phyloP scores from a whole-genome alignment of 2,113 vertebrate species.

The Sceloporus tristichus region DNA sequence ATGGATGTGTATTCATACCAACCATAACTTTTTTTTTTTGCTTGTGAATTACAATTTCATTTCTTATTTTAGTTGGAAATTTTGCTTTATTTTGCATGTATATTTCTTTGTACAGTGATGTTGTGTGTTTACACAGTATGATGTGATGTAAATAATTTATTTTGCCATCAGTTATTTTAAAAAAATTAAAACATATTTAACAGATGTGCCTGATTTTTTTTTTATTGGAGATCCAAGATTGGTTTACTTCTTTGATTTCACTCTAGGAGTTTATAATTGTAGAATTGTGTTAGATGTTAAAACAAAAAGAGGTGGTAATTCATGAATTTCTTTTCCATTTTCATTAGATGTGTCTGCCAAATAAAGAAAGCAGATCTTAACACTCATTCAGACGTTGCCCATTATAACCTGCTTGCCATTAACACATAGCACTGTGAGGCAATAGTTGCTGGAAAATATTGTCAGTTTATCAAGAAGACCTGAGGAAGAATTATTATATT shows the following conservation, averaged over 20 bases:
- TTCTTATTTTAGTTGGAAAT: slow-evolving; percentile 86
- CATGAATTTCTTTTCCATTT: slow-evolving; percentile 40
- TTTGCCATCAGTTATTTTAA: slow-evolving; percentile 96
- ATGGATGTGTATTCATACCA: slow-evolving; percentile 88
- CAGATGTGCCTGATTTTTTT: slow-evolving; percentile 81
- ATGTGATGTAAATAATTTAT: slow-evolving; percentile 96
- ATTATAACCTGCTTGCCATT: neutral
- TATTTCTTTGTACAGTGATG: slow-evolving; percentile 96
- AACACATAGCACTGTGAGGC: no score
- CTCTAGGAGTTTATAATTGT: neutral
- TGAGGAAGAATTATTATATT: neutral
- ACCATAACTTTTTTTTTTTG: slow-evolving; percentile 78
- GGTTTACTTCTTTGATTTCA: neutral
- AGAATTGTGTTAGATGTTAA: slow-evolving; percentile 36
- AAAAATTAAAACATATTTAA: slow-evolving; percentile 92
- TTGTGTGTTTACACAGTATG: slow-evolving; percentile 92
- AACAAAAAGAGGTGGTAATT: slow-evolving; percentile 36
- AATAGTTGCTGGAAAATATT: neutral
- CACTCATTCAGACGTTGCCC: neutral
- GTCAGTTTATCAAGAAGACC: neutral
- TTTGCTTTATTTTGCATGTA: slow-evolving; percentile 96
- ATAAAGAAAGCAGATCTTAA: neutral
- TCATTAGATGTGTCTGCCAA: slow-evolving; percentile 46
- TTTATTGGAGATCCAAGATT: slow-evolving; percentile 49
- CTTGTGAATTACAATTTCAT: slow-evolving; percentile 82